These are phyloP conservation scores for Tethya wilhelma DNA, from an alignment of 37 sponge, comb jelly and placozoan genomes.

Conservation along the genomic window DNA sequence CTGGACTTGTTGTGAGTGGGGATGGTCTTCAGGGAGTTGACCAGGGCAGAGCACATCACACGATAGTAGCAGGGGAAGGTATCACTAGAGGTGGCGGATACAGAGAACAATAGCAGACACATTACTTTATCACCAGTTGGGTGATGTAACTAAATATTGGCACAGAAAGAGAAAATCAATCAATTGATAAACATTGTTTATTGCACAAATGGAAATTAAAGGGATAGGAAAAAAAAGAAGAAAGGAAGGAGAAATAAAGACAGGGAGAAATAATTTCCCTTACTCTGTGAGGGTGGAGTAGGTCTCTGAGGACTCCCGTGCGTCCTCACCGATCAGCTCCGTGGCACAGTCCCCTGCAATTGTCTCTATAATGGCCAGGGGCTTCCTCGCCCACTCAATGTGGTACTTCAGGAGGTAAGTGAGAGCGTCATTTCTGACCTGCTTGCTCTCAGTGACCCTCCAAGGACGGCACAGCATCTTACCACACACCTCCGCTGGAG, in stretches of 20 bases:
- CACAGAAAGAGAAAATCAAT: no score
- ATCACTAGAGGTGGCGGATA: constrained; percentile 15
- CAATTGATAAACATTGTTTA: no score
- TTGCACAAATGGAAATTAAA: no score
- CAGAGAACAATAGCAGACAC: not conserved
- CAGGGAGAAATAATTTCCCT: no score
- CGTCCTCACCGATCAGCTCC: constrained; percentile 56
- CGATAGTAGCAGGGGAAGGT: constrained; percentile 77
- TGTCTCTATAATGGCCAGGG: constrained; percentile 46
- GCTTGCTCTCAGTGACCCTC: constrained; percentile 36
- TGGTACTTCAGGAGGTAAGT: constrained; percentile 66
- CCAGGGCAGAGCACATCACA: constrained; percentile 28
- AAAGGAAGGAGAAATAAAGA: not conserved
- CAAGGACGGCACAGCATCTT: constrained; percentile 53
- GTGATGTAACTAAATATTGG: no score
- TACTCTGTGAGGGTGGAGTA: constrained; percentile 69
- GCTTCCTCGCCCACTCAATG: constrained; percentile 65
- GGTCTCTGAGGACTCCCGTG: not conserved
- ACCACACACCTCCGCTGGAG: constrained; percentile 39
- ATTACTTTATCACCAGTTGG: not conserved
- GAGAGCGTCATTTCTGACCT: constrained; percentile 58
- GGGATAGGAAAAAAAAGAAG: no score
- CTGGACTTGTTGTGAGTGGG: constrained; percentile 8
- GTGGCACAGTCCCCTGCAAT: constrained; percentile 39
- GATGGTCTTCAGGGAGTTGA: constrained; percentile 57